Base-by-base conservation (phyloP, 2,888 invertebrate species). In the Pseudanteris insignis region DNA sequence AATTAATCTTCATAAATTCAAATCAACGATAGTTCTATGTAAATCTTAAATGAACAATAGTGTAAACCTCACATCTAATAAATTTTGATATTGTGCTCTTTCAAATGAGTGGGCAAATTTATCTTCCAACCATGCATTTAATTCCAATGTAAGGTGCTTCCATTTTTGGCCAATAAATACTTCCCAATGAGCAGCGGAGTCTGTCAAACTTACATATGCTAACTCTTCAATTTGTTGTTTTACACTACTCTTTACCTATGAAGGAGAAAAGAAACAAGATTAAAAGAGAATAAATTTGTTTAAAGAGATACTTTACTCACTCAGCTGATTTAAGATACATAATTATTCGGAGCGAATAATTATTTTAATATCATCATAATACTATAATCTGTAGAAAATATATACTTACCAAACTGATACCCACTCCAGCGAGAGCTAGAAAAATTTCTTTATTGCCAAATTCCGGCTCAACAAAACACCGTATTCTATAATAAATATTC, bases 101-200 rank as follows among this genome's bases (percentile, higher is more conserved):
- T 86, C 86, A 65, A 86, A 85, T 8, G 88, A 87, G 14, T 85
- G 83, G 68, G 83, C 84, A 81, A 89, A 91, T 71, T 90, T 89
- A 65, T 91, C 90, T 76, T 92, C 92, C 34, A 92, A 83, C 92
- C 92, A 92, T 0, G 90, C 86, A 2, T 89, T 88, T 12, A 92
- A 75, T 70, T 92, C 92, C 18, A 90, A 81, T 0, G 89, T 88
- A 1, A 92, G 79, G 21, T 87, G 85, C 75, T 91, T 91, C 92
- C 92, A 92, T 71, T 87, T 87, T 67, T 88, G 87, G 10, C 89
- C 89, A 0, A 91, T 88, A 69, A 89, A 88, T 1, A 92, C 88
- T 77, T 92, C 91, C 92, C 92, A 92, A 55, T 88, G 83, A 0
- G 92, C 88, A 0, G 91, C 84, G 0, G 88, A 86, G 69, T 89